Evolutionary conservation across 2,888 invertebrate genomes (phyloP).

Genomic region (Nysson spinosus): DNA sequence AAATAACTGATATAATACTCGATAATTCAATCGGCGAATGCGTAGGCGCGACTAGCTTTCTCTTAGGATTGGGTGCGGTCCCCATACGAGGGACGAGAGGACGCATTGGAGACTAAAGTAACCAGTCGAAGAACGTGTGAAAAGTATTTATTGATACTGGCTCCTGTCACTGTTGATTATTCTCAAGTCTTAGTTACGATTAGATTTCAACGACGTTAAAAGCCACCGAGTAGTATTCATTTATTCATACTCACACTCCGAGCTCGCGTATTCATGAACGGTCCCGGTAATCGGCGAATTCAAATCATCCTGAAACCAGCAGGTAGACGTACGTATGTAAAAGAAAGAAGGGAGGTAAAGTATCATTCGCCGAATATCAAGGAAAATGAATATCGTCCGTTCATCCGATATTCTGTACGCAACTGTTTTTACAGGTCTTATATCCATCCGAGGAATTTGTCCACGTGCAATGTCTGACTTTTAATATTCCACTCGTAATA

Average conservation of each 20-base stretch:
- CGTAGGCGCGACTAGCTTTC: slow-evolving; percentile 50
- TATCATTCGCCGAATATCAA: neutral
- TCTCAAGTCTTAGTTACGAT: neutral
- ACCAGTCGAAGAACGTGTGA: neutral
- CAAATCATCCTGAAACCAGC: slow-evolving; percentile 8
- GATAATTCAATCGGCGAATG: slow-evolving; percentile 5
- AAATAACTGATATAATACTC: neutral
- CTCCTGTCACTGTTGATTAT: neutral
- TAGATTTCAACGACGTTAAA: neutral
- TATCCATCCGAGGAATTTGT: too few species aligned
- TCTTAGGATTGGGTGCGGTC: slow-evolving; percentile 40
- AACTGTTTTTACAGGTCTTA: neutral
- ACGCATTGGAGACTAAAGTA: too few species aligned
- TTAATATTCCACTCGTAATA: too few species aligned
- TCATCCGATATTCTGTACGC: neutral
- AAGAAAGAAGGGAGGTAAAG: neutral
- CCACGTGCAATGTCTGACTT: too few species aligned
- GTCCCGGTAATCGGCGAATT: slow-evolving; percentile 9
- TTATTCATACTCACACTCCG: neutral
- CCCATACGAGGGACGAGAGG: slow-evolving; percentile 5
- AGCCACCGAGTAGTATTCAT: neutral
- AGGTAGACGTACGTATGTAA: neutral
- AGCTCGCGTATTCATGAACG: slow-evolving; percentile 15
- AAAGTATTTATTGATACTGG: neutral
- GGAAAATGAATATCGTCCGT: slow-evolving; percentile 7